Evolutionary conservation across 2,888 invertebrate species (phyloP).

Genomic region (Cryptus armator): DNA sequence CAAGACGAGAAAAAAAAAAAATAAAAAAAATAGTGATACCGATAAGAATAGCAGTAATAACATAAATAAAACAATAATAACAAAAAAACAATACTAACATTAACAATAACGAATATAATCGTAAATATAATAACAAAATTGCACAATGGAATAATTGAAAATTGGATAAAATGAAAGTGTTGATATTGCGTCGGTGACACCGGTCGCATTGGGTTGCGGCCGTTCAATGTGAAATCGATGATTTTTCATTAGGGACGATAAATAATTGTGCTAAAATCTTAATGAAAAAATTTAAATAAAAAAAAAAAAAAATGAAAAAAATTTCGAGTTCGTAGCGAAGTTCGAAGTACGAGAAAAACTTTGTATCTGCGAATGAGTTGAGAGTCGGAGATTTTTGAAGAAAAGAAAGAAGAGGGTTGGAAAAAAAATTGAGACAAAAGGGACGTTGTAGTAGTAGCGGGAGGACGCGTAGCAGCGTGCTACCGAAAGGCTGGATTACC

Average conservation of each 20-base stretch:
- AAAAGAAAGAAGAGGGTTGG: neutral
- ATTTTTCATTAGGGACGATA: constrained; percentile 9
- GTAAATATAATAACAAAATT: neutral
- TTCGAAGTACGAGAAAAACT: neutral
- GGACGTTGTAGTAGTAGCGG: constrained; percentile 44
- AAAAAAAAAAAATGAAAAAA: neutral
- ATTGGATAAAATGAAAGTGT: constrained; percentile 31
- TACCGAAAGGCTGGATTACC: constrained; percentile 83
- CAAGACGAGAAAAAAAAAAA: neutral
- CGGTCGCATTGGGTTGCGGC: constrained; percentile 25
- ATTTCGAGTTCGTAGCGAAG: neutral
- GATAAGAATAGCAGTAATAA: neutral
- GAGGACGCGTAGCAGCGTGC: constrained; percentile 67
- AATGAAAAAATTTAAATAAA: too few species aligned
- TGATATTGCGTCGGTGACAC: constrained; percentile 46
- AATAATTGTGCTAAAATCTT: neutral
- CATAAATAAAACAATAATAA: neutral
- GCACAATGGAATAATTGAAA: constrained; percentile 16
- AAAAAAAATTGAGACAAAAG: constrained; percentile 12
- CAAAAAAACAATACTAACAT: neutral
- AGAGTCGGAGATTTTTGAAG: neutral
- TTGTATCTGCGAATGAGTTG: neutral
- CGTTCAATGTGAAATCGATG: constrained; percentile 11
- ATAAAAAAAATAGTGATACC: neutral
- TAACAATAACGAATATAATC: constrained; percentile 3